Evolutionary conservation across 2,113 vertebrate genomes (phyloP).

Genomic region (Psophia crepitans): DNA sequence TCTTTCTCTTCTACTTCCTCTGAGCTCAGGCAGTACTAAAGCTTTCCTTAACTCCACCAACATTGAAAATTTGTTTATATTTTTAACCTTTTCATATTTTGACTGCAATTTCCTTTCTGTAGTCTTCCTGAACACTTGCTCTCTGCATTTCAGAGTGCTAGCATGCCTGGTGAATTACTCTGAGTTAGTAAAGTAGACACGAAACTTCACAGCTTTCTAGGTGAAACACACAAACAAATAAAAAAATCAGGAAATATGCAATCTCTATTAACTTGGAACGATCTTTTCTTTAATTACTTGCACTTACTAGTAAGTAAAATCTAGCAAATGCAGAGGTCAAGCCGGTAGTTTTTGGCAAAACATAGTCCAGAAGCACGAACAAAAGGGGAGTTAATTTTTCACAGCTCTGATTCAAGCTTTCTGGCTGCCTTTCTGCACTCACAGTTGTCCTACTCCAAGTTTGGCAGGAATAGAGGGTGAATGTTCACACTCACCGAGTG

Average conservation of each 20-base stretch:
- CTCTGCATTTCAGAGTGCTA: neutral
- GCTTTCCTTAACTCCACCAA: neutral
- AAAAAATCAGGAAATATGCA: neutral
- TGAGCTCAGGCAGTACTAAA: too few relatives aligned
- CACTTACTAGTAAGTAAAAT: neutral
- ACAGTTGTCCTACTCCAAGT: neutral
- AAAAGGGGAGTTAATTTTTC: neutral
- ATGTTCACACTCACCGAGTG: neutral
- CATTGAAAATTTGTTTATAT: accelerated
- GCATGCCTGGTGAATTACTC: neutral
- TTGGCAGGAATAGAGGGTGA: neutral
- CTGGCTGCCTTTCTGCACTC: neutral
- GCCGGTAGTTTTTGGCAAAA: neutral
- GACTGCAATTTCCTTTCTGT: neutral
- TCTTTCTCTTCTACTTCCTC: too few relatives aligned
- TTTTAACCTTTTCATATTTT: neutral
- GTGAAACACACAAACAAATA: neutral
- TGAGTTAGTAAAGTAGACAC: neutral
- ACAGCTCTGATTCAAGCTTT: neutral
- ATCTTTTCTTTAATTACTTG: neutral
- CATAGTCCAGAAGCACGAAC: neutral
- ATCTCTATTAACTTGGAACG: neutral
- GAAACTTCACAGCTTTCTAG: neutral
- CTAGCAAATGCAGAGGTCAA: neutral
- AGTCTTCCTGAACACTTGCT: neutral